These are phyloP conservation scores for Danio choprae DNA, from an alignment of 2,797 vertebrate species.

Conservation along the genomic window DNA sequence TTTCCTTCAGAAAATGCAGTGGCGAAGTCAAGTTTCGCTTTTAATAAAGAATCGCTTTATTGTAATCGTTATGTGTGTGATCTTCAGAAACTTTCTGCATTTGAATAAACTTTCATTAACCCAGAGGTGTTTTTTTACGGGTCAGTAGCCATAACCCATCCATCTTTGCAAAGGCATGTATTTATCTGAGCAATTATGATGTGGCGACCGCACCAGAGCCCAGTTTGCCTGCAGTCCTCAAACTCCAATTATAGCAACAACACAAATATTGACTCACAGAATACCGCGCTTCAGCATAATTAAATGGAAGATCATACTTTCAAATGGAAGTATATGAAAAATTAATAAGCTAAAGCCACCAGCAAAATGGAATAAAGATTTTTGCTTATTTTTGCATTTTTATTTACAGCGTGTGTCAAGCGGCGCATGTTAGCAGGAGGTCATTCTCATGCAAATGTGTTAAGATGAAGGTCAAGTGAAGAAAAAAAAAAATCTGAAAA, in stretches of 20 bases:
- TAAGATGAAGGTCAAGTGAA: slow-evolving; percentile 64
- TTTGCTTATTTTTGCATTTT: slow-evolving; percentile 72
- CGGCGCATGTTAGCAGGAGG: slow-evolving; percentile 61
- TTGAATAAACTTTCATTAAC: slow-evolving; percentile 57
- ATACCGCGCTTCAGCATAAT: slow-evolving; percentile 72
- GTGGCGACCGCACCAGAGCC: not conserved
- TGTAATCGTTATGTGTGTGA: not conserved
- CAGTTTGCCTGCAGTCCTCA: slow-evolving; percentile 15
- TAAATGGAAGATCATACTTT: slow-evolving; percentile 71
- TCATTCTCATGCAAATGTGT: slow-evolving; percentile 70
- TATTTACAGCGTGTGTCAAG: slow-evolving; percentile 66
- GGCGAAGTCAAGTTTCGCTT: not conserved
- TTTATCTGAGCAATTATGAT: slow-evolving; percentile 50
- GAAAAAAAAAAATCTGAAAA: slow-evolving; percentile 10
- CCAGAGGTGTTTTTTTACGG: slow-evolving; percentile 1
- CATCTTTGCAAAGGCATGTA: slow-evolving; percentile 32
- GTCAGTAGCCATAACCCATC: slow-evolving; percentile 47
- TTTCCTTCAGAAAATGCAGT: not conserved
- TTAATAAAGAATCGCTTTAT: not conserved
- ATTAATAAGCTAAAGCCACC: slow-evolving; percentile 66
- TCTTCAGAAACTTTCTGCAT: slow-evolving; percentile 2
- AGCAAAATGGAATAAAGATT: slow-evolving; percentile 64
- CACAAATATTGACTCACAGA: slow-evolving; percentile 72
- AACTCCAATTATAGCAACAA: slow-evolving; percentile 49
- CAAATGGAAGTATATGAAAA: slow-evolving; percentile 69